phyloP scores from a whole-genome alignment of 92 coral and sea anemone species.

The Porites lobata region DNA sequence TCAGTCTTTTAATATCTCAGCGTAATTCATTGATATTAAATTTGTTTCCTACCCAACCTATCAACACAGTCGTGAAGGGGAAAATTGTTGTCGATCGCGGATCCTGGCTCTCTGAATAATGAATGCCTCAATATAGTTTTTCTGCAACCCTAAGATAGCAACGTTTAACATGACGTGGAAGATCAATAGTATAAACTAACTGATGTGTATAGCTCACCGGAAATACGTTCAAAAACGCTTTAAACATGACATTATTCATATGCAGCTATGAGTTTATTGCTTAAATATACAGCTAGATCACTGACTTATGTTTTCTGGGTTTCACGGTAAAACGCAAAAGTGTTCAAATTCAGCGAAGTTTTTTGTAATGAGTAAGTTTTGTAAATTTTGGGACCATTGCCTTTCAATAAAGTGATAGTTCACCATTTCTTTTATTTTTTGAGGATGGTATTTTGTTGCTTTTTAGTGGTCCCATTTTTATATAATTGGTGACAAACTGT shows the following conservation, averaged over 20 bases:
- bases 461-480: no score
- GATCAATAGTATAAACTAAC: not conserved
- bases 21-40: not conserved
- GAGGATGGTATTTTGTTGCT: no score
- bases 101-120: conserved; percentile 11
- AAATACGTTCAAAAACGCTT: not conserved
- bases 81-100: not conserved
- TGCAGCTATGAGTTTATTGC: not conserved
- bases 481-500: no score
- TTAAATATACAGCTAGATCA: not conserved
- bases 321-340: no score
- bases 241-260: not conserved
- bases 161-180: not conserved
- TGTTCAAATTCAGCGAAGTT: no score
- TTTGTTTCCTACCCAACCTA: not conserved
- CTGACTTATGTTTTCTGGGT: not conserved
- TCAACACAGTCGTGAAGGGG: not conserved
- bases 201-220: not conserved
- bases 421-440: no score
- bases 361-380: no score
- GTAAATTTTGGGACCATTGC: no score
- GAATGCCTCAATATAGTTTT: not conserved
- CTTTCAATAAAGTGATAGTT: no score
- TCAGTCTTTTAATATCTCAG: not conserved
- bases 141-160: not conserved